Percentiles rank a stretch among this genome's conserved stretches.
These are phyloP conservation scores for Cynodonichthys magdalenae DNA, from an alignment of 2,797 vertebrate genomes.

Conservation along the genomic window DNA sequence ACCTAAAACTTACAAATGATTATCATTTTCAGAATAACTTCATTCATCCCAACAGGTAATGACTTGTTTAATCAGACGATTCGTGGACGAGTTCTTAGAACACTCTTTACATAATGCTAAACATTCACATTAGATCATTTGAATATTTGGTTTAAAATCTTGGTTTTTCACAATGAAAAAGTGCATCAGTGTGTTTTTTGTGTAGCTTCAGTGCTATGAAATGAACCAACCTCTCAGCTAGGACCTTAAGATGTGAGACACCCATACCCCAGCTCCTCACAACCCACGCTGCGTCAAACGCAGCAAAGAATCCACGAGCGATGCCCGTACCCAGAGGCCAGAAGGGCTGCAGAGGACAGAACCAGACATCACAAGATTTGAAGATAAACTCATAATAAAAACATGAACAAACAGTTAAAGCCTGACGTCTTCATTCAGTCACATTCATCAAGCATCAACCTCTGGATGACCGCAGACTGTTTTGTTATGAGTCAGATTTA, in stretches of 20 bases:
- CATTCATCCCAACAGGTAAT: too few relatives aligned
- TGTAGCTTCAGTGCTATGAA: not conserved
- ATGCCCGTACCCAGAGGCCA: slow-evolving; percentile 95
- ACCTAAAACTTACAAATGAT: too few relatives aligned
- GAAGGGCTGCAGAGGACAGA: slow-evolving; percentile 85
- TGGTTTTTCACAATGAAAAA: too few relatives aligned
- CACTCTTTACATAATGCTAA: too few relatives aligned
- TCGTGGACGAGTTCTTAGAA: too few relatives aligned
- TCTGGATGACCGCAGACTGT: not conserved
- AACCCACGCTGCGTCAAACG: slow-evolving; percentile 93
- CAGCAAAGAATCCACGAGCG: slow-evolving; percentile 90
- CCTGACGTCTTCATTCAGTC: not conserved
- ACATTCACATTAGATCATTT: too few relatives aligned
- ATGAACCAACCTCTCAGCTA: slow-evolving; percentile 87
- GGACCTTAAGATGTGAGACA: slow-evolving; percentile 79
- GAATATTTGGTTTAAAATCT: too few relatives aligned
- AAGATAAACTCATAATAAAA: not conserved
- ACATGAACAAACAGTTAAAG: not conserved
- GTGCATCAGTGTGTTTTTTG: too few relatives aligned
- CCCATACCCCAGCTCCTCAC: slow-evolving; percentile 90
- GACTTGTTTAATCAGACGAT: too few relatives aligned
- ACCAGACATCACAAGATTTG: not conserved
- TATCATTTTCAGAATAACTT: too few relatives aligned
- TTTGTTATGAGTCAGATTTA: too few relatives aligned
- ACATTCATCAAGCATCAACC: not conserved